Evolutionary conservation across 2,888 invertebrate species (phyloP), one percentile per base, ranked within the genome.

Genomic region (Dynastes tityus): DNA sequence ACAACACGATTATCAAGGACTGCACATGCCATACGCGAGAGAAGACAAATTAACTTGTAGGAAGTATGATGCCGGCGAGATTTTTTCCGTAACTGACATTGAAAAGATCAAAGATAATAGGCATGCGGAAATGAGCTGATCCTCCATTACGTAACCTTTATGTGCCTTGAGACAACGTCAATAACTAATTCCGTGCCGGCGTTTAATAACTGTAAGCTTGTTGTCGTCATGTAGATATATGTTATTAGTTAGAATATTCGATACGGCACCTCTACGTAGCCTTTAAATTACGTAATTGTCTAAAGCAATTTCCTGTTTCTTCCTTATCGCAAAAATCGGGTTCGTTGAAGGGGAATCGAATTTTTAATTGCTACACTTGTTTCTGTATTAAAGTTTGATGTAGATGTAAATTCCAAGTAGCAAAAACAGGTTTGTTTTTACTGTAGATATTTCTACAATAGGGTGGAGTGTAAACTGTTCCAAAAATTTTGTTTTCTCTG

Each of bases 71-170:
- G 76, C 32, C 40, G 32, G 51, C 13, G 9, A n/a, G 45, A 45
- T 32, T 73, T 76, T 75, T 53, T 65, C 51, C 63, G 64, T 65
- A 76, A 76, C 51, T 76, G 76, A 76, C 76, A 76, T 65, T 76
- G 76, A 64, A 76, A 64, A 51, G 76, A 76, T 76, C 76, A 65
- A 64, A 65, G 64, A 65, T 65, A 65, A 65, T 64, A 64, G 64
- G 65, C 32, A 76, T 64, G 45, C 76, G 76, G 76, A 76, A 76
- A 64, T 53, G 51, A 53, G 40, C 51, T 51, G 64, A 76, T 76
- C 76, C 51, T 76, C 76, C 22, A 49, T 76, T 76, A 64, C 64
- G 64, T 65, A 76, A 76, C 76, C 11, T 45, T 8, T 45, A 45
- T 45, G 51, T 76, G 76, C 40, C 76, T 61, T 51, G 16, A n/a